A percentile compares a stretch with the other conserved stretches of the same genome.
phyloP scores from a whole-genome alignment of 2,888 invertebrate species.

The Podabrus alpinus region DNA sequence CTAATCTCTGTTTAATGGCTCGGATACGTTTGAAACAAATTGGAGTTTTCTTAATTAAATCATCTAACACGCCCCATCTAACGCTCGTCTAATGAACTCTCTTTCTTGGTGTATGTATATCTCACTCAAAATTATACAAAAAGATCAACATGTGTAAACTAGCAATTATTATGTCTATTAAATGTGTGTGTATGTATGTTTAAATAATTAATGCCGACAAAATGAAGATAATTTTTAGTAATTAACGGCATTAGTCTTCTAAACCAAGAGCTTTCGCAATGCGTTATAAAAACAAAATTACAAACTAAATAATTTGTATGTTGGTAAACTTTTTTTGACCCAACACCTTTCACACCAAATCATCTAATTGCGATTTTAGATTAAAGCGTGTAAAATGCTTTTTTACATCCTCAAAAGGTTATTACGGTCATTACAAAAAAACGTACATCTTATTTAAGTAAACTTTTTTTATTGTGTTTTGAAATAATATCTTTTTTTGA shows the following conservation, averaged over 20 bases:
- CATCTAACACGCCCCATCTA: conserved; percentile 7
- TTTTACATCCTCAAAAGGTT: not conserved
- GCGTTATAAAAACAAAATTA: not conserved
- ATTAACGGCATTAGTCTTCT: not conserved
- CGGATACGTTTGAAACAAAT: not conserved
- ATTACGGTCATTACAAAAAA: not conserved
- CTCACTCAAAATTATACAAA: not conserved
- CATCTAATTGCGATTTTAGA: not conserved
- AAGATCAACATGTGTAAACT: not conserved
- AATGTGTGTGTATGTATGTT: not conserved
- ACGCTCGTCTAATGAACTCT: not conserved
- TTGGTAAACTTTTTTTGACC: not conserved
- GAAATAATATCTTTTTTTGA: no score
- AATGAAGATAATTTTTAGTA: not conserved
- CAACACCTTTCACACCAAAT: not conserved
- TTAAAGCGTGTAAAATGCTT: not conserved
- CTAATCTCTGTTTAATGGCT: not conserved
- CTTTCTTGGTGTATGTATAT: not conserved
- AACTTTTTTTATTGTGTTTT: not conserved
- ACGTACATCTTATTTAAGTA: not conserved
- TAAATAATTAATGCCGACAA: not conserved
- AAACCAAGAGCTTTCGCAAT: not conserved
- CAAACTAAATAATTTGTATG: not conserved
- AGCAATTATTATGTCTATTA: not conserved
- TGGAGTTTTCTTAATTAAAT: conserved; percentile 12